These are phyloP conservation scores for Actinemys pallida DNA, from an alignment of 2,113 vertebrate species.

Conservation along the genomic window DNA sequence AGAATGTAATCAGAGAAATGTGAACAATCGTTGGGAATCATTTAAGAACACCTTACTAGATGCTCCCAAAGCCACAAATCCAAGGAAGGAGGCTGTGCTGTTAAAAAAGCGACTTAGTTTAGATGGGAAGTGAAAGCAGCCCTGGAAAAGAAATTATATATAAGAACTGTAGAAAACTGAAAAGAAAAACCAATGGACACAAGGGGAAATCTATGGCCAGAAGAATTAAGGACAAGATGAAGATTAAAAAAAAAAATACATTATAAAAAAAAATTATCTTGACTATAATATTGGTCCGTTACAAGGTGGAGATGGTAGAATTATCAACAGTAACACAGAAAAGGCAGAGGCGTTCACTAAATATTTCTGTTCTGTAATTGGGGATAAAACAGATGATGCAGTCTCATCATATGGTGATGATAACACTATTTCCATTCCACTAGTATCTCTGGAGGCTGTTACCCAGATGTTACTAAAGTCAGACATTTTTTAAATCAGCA, in stretches of 20 bases:
- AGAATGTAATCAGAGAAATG: not conserved
- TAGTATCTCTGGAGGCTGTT: not conserved
- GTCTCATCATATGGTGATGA: not conserved
- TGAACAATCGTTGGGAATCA: not conserved
- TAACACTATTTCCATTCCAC: not conserved
- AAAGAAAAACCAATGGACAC: not conserved
- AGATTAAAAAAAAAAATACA: not conserved
- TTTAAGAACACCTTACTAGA: not conserved
- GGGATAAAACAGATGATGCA: not conserved
- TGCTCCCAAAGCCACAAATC: not conserved
- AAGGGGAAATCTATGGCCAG: not conserved
- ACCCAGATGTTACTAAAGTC: not conserved
- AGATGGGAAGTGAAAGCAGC: not conserved
- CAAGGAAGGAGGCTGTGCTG: not conserved
- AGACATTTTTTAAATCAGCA: not conserved
- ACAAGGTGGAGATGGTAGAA: not conserved
- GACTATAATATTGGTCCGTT: not conserved
- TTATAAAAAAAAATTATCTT: not conserved
- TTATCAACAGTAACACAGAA: not conserved
- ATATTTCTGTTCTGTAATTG: not conserved
- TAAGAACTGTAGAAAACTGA: not conserved
- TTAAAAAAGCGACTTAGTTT: not conserved
- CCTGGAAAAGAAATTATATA: no score
- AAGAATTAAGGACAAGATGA: not conserved
- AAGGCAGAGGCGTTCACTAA: not conserved